A percentile compares a stretch with the other conserved stretches of the same genome.
Conservation (phyloP, 2,113 vertebrate genomes). For the Onychorhynchus coronatus region DNA sequence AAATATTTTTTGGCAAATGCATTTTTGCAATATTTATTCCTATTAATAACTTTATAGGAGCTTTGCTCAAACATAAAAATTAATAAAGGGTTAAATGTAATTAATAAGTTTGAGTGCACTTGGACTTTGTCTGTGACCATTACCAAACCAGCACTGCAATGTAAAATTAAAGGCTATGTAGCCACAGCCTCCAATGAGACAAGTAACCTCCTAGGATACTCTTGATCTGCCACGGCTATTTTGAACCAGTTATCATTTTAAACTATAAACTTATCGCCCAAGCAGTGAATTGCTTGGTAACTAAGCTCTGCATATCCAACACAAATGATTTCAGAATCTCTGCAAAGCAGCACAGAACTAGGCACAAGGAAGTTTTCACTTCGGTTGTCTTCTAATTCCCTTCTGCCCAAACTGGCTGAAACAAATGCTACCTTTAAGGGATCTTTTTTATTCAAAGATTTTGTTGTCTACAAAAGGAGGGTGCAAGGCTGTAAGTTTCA, state of each 20-base stretch:
- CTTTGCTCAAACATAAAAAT: not conserved
- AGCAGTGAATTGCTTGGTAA: not conserved
- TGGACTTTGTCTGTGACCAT: not conserved
- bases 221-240: not conserved
- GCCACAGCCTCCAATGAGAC: fast-evolving
- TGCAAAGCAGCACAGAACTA: not conserved
- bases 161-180: not conserved
- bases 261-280: not conserved
- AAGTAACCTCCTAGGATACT: not conserved
- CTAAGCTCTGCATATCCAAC: not conserved
- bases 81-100: not conserved
- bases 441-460: not conserved
- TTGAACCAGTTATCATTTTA: not conserved
- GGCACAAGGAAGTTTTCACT: not conserved
- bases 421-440: not conserved
- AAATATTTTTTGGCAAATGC: no score
- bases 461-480: not conserved
- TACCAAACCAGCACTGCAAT: not conserved
- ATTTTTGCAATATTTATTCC: not conserved
- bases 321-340: not conserved
- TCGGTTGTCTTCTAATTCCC: not conserved
- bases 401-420: not conserved
- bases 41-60: not conserved
- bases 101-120: not conserved
- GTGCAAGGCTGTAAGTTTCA: not conserved